phyloP scores from a whole-genome alignment of 2,797 vertebrate genomes.

The Crocidura indochinensis region DNA sequence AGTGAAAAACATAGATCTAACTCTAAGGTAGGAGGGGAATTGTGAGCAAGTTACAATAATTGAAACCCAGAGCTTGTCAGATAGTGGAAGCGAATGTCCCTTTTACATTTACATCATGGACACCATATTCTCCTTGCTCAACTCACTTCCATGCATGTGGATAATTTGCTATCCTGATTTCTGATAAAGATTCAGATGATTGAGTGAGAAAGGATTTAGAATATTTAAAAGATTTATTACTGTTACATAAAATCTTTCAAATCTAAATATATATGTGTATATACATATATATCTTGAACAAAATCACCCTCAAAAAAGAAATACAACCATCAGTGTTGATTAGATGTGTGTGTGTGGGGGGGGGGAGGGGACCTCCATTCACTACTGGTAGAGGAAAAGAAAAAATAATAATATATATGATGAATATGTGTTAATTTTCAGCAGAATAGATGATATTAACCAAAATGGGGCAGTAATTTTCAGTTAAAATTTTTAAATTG shows the following conservation, averaged over 20 bases:
- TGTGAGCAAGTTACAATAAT: too few species aligned
- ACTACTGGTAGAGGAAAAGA: too few species aligned
- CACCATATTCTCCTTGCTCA: neutral
- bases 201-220: neutral
- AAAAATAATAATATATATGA: too few species aligned
- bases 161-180: neutral
- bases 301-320: too few species aligned
- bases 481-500: neutral
- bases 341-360: too few species aligned
- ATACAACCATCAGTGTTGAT: too few species aligned
- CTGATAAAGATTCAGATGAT: neutral
- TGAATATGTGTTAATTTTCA: neutral
- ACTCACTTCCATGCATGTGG: too few species aligned
- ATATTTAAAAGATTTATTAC: slow-evolving; percentile 15
- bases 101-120: neutral
- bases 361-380: too few species aligned
- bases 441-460: neutral
- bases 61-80: too few species aligned
- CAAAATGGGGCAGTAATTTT: neutral
- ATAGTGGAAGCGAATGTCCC: neutral
- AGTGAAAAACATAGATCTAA: neutral
- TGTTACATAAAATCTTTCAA: slow-evolving; percentile 6
- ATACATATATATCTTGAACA: too few species aligned
- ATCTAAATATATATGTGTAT: neutral
- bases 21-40: too few species aligned